These are phyloP conservation scores for Ammodytes marinus DNA, from an alignment of 2,113 vertebrate genomes.

Conservation along the genomic window DNA sequence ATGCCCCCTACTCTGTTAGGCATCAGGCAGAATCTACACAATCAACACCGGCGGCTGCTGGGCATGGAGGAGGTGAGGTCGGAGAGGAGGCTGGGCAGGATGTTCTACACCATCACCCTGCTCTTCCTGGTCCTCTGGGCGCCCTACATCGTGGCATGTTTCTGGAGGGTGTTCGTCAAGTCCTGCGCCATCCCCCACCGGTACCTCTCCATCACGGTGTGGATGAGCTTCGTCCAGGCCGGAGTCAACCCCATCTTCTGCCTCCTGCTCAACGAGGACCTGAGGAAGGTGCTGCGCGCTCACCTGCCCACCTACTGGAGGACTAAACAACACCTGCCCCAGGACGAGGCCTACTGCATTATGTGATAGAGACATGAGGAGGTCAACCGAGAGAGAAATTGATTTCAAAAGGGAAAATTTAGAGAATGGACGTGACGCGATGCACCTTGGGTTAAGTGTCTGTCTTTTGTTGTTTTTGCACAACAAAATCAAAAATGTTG, in stretches of 20 bases:
- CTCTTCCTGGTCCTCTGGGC: conserved; percentile 96
- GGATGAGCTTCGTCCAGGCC: conserved; percentile 97
- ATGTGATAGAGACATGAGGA: conserved; percentile 83
- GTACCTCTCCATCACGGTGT: conserved; percentile 94
- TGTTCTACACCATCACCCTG: conserved; percentile 96
- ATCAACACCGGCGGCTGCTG: conserved; percentile 92
- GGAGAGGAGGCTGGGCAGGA: conserved; percentile 93
- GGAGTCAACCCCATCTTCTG: conserved; percentile 96
- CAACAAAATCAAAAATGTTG: conserved; percentile 68
- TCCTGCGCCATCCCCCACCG: conserved; percentile 91
- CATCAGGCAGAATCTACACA: conserved; percentile 93
- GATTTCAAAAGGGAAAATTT: conserved; percentile 55
- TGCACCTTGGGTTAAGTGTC: conserved; percentile 69
- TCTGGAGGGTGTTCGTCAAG: conserved; percentile 95
- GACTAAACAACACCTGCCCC: conserved; percentile 93
- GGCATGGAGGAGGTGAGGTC: conserved; percentile 96
- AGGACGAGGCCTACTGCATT: conserved; percentile 94
- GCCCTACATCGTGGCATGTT: conserved; percentile 95
- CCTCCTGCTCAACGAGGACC: conserved; percentile 95
- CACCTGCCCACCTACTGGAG: conserved; percentile 93
- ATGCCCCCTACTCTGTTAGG: conserved; percentile 95
- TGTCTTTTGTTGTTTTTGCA: conserved; percentile 74
- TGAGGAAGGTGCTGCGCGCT: conserved; percentile 93
- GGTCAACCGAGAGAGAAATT: conserved; percentile 38
- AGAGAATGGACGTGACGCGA: conserved; percentile 42